These are phyloP conservation scores for Petrocephalus sullivani DNA, from an alignment of 2,797 vertebrate species.

Conservation along the genomic window DNA sequence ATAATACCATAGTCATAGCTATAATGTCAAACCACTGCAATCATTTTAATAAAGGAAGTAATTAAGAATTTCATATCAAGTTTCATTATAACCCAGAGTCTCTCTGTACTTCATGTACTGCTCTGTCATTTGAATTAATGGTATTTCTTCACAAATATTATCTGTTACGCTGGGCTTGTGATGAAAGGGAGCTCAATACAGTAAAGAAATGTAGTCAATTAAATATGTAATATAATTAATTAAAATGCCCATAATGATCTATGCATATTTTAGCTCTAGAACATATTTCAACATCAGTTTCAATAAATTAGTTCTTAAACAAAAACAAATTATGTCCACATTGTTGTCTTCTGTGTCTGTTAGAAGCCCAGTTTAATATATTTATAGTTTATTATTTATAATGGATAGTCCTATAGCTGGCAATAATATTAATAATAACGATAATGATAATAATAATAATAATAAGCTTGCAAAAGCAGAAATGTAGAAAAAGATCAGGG, in stretches of 20 bases:
- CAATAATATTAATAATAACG: background rate
- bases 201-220: conserved; percentile 4
- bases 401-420: conserved; percentile 13
- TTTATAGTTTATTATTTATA: conserved; percentile 22
- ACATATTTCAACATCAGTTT: conserved; percentile 17
- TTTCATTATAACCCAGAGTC: background rate
- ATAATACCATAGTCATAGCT: background rate
- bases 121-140: background rate
- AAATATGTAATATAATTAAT: conserved; percentile 6
- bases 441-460: background rate
- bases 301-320: conserved; percentile 17
- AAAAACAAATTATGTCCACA: conserved; percentile 26
- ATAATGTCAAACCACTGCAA: background rate
- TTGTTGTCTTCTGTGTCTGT: conserved; percentile 19
- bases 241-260: background rate
- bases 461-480: background rate
- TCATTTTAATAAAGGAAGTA: background rate
- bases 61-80: conserved; percentile 6
- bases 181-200: background rate
- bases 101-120: background rate
- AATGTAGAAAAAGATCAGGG: background rate
- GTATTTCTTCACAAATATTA: conserved; percentile 5
- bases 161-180: background rate
- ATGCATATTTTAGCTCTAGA: conserved; percentile 1
- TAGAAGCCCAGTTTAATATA: conserved; percentile 14